phyloP scores from a whole-genome alignment of 64 coral and sea anemone species.

The Catalaphyllia jardinei region DNA sequence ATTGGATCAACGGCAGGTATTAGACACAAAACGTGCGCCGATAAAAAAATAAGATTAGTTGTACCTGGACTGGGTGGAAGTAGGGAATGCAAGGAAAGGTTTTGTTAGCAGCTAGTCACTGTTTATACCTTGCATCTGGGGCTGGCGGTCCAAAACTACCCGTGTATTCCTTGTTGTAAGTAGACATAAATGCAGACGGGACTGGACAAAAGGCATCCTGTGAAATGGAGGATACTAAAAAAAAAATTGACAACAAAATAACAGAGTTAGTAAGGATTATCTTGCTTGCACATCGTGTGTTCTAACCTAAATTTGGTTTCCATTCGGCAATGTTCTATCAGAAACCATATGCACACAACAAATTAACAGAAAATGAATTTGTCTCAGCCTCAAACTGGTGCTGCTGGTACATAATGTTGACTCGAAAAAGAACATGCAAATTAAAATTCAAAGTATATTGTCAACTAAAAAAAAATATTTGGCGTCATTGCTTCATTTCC shows the following conservation, averaged over 20 bases:
- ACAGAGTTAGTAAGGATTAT: neutral
- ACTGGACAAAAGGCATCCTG: neutral
- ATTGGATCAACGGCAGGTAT: too few relatives aligned
- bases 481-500: neutral
- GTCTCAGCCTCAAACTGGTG: too few relatives aligned
- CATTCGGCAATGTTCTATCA: neutral
- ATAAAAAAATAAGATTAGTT: too few relatives aligned
- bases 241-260: neutral
- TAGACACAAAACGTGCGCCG: too few relatives aligned
- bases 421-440: too few relatives aligned
- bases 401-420: too few relatives aligned
- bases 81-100: too few relatives aligned
- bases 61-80: too few relatives aligned
- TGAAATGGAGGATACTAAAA: neutral
- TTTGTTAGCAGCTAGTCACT: neutral
- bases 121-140: conserved; percentile 39
- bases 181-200: conserved; percentile 36
- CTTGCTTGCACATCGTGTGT: neutral
- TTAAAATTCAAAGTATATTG: neutral
- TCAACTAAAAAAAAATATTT: neutral
- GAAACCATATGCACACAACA: neutral
- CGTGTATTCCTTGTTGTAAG: conserved; percentile 52
- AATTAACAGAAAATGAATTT: neutral
- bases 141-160: conserved; percentile 53
- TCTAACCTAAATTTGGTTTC: neutral